A percentile compares a stretch with the other conserved stretches of the same genome.
Evolutionary conservation across 2,797 vertebrate genomes (phyloP).

Genomic region (Poeciliopsis paucimaculata): DNA sequence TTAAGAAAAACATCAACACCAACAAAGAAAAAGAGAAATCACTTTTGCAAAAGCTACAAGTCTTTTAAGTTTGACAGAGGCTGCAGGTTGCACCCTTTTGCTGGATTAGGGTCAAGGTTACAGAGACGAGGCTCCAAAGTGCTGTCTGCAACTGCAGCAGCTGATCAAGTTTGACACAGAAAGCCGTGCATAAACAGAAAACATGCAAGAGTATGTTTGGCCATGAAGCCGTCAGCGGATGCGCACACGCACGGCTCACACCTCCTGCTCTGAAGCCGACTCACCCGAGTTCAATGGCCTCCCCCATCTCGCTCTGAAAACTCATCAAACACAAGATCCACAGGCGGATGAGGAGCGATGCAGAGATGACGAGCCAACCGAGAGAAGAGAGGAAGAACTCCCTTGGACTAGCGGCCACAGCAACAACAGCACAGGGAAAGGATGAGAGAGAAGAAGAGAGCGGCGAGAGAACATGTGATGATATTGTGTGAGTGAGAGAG

Average conservation of each 20-base stretch:
- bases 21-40: slow-evolving; percentile 16
- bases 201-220: neutral
- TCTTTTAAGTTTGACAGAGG: slow-evolving; percentile 44
- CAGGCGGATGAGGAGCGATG: slow-evolving; percentile 43
- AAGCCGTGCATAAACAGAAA: slow-evolving; percentile 31
- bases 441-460: slow-evolving; percentile 63
- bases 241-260: slow-evolving; percentile 27
- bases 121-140: slow-evolving; percentile 37
- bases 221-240: slow-evolving; percentile 7
- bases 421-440: slow-evolving; percentile 38
- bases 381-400: slow-evolving; percentile 42
- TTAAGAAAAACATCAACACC: slow-evolving; percentile 24
- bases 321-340: slow-evolving; percentile 64
- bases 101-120: slow-evolving; percentile 58
- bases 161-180: slow-evolving; percentile 60
- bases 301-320: slow-evolving; percentile 76
- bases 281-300: slow-evolving; percentile 82
- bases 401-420: slow-evolving; percentile 44
- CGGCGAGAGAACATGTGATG: slow-evolving; percentile 65
- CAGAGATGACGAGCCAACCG: slow-evolving; percentile 37
- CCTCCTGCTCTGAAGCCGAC: slow-evolving; percentile 40
- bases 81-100: slow-evolving; percentile 5
- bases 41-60: neutral
- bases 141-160: slow-evolving; percentile 37
- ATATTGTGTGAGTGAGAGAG: slow-evolving; percentile 56